phyloP scores from a whole-genome alignment of 2,888 invertebrate species.

The Nebria brevicollis region DNA sequence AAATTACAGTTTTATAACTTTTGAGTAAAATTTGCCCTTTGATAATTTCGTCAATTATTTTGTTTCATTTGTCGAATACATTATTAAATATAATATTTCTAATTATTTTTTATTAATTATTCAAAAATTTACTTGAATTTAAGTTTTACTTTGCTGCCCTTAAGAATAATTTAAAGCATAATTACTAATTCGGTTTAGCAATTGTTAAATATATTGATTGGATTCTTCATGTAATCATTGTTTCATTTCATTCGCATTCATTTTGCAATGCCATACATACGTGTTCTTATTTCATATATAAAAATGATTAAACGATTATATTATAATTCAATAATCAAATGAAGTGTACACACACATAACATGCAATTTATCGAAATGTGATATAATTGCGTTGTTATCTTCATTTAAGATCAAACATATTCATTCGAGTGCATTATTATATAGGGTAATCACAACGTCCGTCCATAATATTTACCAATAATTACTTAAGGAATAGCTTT shows the following conservation, averaged over 20 bases:
- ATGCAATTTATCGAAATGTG: neutral
- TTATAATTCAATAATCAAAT: neutral
- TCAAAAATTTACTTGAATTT: too few species aligned
- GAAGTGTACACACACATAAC: neutral
- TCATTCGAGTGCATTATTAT: neutral
- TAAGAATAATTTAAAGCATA: too few species aligned
- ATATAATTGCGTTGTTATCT: neutral
- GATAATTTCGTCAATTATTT: too few species aligned
- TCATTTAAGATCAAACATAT: neutral
- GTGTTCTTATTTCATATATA: neutral
- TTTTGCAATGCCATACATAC: neutral
- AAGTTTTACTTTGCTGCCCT: too few species aligned
- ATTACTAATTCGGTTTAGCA: neutral
- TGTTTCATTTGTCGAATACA: too few species aligned
- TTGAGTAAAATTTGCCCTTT: too few species aligned
- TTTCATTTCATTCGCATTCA: neutral
- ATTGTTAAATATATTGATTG: neutral
- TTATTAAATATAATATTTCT: too few species aligned
- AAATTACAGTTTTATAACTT: too few species aligned
- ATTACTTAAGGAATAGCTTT: neutral
- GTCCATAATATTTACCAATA: neutral
- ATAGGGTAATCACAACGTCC: neutral
- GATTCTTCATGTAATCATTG: neutral
- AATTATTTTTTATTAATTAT: too few species aligned
- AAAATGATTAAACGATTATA: neutral